Evolutionary conservation across 1,140 invertebrate species (phyloP), one percentile per base, ranked within the genome.

Genomic region (Sycophila sp.): DNA sequence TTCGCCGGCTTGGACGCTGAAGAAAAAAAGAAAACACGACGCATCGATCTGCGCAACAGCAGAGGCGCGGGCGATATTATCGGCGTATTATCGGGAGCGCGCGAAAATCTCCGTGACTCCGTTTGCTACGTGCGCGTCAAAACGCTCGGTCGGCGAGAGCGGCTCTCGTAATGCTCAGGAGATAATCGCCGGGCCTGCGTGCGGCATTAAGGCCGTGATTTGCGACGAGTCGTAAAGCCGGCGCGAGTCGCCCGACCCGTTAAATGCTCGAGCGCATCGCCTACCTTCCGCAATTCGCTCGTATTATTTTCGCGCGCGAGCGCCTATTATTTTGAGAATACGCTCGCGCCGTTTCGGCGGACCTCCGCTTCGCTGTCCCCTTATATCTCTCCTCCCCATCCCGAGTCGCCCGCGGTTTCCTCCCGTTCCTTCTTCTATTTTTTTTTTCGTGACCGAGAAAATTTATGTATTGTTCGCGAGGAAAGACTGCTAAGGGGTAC

Each of bases 141-240:
- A 62, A 28, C 26, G 15, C 13, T 17, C 59, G 38, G 26, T 40
- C 4, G 58, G 3, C 2, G 10, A 19, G 10, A 2, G 15, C 26
- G 40, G 40, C 34, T 6, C 15, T 24, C 5, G 36, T 17, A 10
- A 15, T 17, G 30, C 45, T 64, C 30, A 0, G 11, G 28, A 36
- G 51, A 66, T 66, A 42, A 56, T 53, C 62, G 60, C 19, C 30
- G 62, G 30, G 51, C 62, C 49, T 38, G 45, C 62, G 47, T 15
- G 34, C 15, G 38, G 28, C 49, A 56, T 56, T 66, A 56, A 42
- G 13, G 7, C 26, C 40, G 53, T 49, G 53, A 66, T 64, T 71
- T 66, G 62, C 63, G 62, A 62, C 26, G 22, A 64, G 63, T 38
- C 62, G 55, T 66, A 65, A 71, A 64, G 32, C 22, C 28, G 34